These are phyloP conservation scores for Chelonus formosanus DNA, from an alignment of 2,888 invertebrate genomes.

Conservation along the genomic window DNA sequence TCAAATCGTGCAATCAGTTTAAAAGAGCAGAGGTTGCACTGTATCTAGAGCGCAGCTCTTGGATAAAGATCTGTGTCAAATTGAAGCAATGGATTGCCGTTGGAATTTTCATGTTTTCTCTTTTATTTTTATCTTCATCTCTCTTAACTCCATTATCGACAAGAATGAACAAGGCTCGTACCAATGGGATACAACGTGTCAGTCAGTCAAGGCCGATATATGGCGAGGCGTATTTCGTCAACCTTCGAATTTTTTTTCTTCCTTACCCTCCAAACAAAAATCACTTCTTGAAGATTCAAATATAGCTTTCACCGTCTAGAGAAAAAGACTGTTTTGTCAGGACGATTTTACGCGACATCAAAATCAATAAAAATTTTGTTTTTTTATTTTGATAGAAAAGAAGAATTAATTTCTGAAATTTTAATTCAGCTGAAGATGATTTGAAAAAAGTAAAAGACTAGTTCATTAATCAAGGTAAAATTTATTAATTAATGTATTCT, in stretches of 20 bases:
- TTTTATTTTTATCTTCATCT: conserved; percentile 18
- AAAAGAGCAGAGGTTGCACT: conserved; percentile 43
- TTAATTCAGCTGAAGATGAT: no score
- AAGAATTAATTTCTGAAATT: no score
- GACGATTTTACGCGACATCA: not conserved
- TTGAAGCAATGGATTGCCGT: conserved; percentile 37
- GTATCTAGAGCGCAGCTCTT: conserved; percentile 42
- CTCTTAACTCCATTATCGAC: conserved; percentile 5
- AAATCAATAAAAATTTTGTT: conserved; percentile 3
- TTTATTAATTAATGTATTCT: no score
- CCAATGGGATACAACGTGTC: conserved; percentile 22
- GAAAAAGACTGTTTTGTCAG: not conserved
- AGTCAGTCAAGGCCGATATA: conserved; percentile 40
- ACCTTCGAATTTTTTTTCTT: conserved; percentile 37
- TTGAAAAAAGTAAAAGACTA: no score
- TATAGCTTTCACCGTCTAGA: not conserved
- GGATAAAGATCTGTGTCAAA: conserved; percentile 44
- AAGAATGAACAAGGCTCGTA: not conserved
- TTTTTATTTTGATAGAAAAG: no score
- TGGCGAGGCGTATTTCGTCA: conserved; percentile 41
- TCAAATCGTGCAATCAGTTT: conserved; percentile 36
- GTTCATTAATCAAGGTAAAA: no score
- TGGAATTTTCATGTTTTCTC: not conserved
- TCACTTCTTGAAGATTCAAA: conserved; percentile 4
- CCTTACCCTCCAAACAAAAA: conserved; percentile 20